phyloP scores from a whole-genome alignment of 2,797 vertebrate species.

The Gouania willdenowi region DNA sequence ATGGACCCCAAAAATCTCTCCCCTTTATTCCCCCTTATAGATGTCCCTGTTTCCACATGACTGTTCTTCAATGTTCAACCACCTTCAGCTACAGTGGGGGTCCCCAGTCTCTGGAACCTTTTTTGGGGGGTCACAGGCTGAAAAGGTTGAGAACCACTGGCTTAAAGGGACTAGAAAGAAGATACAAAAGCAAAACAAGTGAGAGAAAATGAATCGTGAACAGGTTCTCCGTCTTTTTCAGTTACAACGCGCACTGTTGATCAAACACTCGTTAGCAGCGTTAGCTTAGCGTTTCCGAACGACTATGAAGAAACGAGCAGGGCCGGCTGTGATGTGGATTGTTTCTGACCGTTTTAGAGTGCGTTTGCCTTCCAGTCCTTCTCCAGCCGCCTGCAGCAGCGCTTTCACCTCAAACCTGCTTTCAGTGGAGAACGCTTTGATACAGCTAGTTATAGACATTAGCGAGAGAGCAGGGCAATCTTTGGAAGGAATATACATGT shows the following conservation, averaged over 20 bases:
- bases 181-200: constrained; percentile 7
- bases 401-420: constrained; percentile 43
- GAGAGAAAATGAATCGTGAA: constrained; percentile 23
- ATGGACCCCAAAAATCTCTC: too few species aligned
- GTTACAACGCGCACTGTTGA: constrained; percentile 33
- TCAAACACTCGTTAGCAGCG: constrained; percentile 64
- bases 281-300: constrained; percentile 50
- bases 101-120: too few species aligned
- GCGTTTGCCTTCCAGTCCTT: constrained; percentile 37
- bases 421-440: constrained; percentile 45
- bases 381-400: constrained; percentile 21
- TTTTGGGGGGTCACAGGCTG: too few species aligned
- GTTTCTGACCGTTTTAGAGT: constrained; percentile 51
- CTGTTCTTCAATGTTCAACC: too few species aligned
- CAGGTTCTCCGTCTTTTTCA: constrained; percentile 45
- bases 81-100: too few species aligned
- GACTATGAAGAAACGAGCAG: constrained; percentile 46
- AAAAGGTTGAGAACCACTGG: too few species aligned
- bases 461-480: constrained; percentile 55
- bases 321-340: constrained; percentile 49
- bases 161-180: too few species aligned
- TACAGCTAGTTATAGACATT: constrained; percentile 48
- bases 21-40: too few species aligned
- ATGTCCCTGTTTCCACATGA: too few species aligned
- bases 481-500: constrained; percentile 35